Evolutionary conservation across 2,888 invertebrate species (phyloP).

Genomic region (Caenorhabditis imperialis): DNA sequence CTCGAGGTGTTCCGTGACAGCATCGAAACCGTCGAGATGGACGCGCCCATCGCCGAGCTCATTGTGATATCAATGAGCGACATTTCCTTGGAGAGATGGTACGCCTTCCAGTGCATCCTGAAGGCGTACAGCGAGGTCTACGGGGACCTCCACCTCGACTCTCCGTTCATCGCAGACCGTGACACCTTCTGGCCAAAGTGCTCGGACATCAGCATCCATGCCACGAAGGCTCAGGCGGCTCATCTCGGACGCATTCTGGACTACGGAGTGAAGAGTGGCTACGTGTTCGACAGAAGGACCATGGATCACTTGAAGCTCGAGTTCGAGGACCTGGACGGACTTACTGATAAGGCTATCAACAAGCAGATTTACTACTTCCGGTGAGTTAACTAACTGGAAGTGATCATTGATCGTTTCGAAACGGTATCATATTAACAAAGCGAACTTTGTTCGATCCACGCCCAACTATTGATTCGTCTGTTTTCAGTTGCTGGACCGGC

Average conservation of each 20-base stretch:
- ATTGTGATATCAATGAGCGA: constrained; percentile 73
- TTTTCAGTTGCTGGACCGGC: constrained; percentile 76
- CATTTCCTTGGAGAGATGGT: constrained; percentile 74
- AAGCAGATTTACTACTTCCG: constrained; percentile 59
- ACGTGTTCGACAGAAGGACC: constrained; percentile 69
- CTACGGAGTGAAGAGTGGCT: constrained; percentile 74
- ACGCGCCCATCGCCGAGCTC: constrained; percentile 76
- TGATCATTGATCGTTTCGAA: neutral
- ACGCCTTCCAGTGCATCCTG: constrained; percentile 76
- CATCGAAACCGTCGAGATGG: constrained; percentile 66
- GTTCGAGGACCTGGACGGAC: constrained; percentile 61
- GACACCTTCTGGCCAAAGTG: constrained; percentile 74
- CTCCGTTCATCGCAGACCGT: constrained; percentile 41
- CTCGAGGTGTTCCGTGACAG: constrained; percentile 67
- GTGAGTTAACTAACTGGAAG: constrained; percentile 14
- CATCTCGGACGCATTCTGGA: constrained; percentile 74
- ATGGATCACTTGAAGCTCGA: constrained; percentile 68
- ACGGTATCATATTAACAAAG: neutral
- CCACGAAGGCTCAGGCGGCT: constrained; percentile 69
- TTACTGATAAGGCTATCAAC: constrained; percentile 48
- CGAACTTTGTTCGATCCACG: constrained; percentile 7
- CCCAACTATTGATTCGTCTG: neutral
- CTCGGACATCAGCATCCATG: constrained; percentile 64
- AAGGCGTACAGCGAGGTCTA: constrained; percentile 68
- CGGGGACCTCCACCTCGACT: constrained; percentile 37